phyloP scores from a whole-genome alignment of 2,888 invertebrate species.

The Drosophila hamatofila region DNA sequence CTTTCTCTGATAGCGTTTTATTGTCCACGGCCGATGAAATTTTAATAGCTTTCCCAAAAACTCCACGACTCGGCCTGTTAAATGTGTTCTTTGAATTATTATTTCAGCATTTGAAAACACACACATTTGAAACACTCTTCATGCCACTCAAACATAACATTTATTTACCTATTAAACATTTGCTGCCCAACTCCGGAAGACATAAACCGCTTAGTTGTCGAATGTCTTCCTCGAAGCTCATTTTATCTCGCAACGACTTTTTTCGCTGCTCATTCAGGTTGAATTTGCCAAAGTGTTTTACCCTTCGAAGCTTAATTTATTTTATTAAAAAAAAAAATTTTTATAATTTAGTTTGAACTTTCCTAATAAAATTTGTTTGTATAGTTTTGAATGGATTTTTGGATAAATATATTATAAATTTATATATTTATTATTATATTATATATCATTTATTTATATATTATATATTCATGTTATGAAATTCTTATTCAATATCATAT shows the following conservation, averaged over 20 bases:
- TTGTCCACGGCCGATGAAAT: conserved; percentile 39
- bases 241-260: neutral
- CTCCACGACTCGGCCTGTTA: neutral
- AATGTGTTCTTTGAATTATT: conserved; percentile 3
- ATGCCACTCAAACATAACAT: neutral
- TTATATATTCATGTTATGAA: too few relatives aligned
- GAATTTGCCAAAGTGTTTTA: neutral
- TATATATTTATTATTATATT: too few relatives aligned
- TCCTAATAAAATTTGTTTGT: neutral
- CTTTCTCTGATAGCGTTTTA: conserved; percentile 47
- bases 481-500: too few relatives aligned
- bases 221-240: neutral
- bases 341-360: neutral
- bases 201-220: conserved; percentile 3
- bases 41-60: conserved; percentile 38
- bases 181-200: neutral
- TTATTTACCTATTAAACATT: neutral
- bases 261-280: neutral
- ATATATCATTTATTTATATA: too few relatives aligned
- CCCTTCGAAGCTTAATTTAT: neutral
- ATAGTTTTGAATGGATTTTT: neutral
- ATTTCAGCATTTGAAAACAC: neutral
- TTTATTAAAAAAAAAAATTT: neutral
- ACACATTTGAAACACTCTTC: neutral
- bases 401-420: too few relatives aligned